Evolutionary conservation across 1,140 invertebrate genomes (phyloP).

Genomic region (Macrotrachela quadricornifera): DNA sequence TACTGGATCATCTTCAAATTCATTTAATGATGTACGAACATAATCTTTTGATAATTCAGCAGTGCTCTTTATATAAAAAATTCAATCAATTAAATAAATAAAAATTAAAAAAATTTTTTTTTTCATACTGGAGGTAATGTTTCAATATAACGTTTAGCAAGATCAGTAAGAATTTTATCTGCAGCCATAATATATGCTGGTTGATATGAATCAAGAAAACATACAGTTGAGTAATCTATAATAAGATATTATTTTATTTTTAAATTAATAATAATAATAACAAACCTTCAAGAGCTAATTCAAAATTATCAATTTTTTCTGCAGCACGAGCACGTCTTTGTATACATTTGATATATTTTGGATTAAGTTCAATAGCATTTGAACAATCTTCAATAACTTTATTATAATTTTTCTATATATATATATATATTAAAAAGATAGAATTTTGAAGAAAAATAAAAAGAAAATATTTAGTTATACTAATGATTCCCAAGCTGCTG

Average conservation of each 20-base stretch:
- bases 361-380: conserved; percentile 58
- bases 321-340: conserved; percentile 55
- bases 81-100: no score
- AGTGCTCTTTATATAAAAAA: no score
- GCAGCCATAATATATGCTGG: no score
- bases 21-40: no score
- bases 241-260: conserved; percentile 8
- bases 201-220: conserved; percentile 54
- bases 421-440: conserved; percentile 11
- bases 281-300: conserved; percentile 48
- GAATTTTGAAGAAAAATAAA: neutral
- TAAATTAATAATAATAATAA: neutral
- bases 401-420: conserved; percentile 48
- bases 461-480: conserved; percentile 27
- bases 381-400: conserved; percentile 64
- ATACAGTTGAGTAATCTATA: conserved; percentile 62
- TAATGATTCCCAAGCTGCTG: conserved; percentile 74
- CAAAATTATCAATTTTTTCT: conserved; percentile 52
- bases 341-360: conserved; percentile 68
- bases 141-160: conserved; percentile 14
- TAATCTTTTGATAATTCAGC: no score
- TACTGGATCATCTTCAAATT: no score
- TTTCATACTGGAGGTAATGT: conserved; percentile 1
- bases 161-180: conserved; percentile 43
- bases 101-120: neutral